phyloP scores from a whole-genome alignment of 1,140 invertebrate species.

The Ceratitis capitata region DNA sequence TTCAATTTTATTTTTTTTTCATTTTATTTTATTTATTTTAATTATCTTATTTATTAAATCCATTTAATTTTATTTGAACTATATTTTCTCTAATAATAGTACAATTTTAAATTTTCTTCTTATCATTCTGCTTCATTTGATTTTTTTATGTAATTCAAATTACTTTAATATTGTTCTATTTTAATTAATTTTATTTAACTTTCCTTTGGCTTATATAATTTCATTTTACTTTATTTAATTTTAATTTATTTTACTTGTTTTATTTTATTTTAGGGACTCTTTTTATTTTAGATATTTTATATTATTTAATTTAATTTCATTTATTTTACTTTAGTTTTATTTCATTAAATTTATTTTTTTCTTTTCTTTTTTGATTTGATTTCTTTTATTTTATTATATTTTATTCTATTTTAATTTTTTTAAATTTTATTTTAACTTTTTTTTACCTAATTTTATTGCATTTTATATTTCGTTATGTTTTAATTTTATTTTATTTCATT shows the following conservation, averaged over 20 bases:
- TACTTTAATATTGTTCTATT: not conserved
- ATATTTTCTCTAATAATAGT: too few species aligned
- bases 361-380: not conserved
- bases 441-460: not conserved
- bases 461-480: not conserved
- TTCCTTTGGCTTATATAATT: not conserved
- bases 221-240: not conserved
- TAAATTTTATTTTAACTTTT: not conserved
- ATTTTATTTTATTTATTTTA: not conserved
- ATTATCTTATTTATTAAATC: not conserved
- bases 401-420: not conserved
- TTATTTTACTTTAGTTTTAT: not conserved
- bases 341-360: not conserved
- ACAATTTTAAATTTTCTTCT: too few species aligned
- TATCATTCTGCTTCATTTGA: not conserved
- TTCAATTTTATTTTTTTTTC: not conserved
- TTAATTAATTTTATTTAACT: not conserved
- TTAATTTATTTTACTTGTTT: not conserved
- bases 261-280: not conserved
- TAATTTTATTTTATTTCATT: not conserved
- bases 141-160: not conserved
- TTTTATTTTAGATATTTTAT: not conserved
- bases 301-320: not conserved
- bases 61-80: too few species aligned
- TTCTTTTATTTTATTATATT: not conserved